Conservation (phyloP, 2,113 vertebrate species). For the Sturnira hondurensis region DNA sequence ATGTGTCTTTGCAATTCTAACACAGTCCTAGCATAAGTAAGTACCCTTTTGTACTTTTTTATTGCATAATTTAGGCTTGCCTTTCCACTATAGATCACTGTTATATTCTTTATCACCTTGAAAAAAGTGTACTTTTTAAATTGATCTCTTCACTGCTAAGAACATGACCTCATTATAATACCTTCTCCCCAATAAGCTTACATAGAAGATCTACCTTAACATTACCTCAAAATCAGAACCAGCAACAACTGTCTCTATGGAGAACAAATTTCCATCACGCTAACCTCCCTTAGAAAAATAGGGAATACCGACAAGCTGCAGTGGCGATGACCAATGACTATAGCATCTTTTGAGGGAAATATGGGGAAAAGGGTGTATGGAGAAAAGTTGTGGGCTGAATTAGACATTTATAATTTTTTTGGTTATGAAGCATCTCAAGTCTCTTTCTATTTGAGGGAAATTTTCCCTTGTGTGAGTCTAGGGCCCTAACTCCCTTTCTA, state of each 20-base stretch:
- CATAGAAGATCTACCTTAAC: neutral
- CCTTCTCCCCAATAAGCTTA: neutral
- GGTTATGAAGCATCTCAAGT: neutral
- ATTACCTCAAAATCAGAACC: neutral
- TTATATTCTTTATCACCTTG: neutral
- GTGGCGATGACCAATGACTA: neutral
- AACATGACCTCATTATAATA: neutral
- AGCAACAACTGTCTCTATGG: neutral
- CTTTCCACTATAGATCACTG: neutral
- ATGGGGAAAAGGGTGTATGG: neutral
- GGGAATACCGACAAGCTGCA: neutral
- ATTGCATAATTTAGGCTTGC: neutral
- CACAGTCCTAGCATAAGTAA: neutral
- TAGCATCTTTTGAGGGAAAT: neutral
- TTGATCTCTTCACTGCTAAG: neutral
- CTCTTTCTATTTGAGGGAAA: neutral
- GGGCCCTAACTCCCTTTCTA: neutral
- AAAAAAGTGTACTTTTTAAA: neutral
- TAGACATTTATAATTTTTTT: neutral
- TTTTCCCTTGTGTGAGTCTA: neutral
- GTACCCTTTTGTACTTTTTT: neutral
- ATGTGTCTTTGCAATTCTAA: neutral
- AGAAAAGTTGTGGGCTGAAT: neutral
- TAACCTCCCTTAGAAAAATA: neutral
- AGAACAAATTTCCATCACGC: neutral